A percentile compares a stretch with the other conserved stretches of the same genome.
Conservation (phyloP, 2,888 invertebrate species). For the Diachrysia chrysitis region DNA sequence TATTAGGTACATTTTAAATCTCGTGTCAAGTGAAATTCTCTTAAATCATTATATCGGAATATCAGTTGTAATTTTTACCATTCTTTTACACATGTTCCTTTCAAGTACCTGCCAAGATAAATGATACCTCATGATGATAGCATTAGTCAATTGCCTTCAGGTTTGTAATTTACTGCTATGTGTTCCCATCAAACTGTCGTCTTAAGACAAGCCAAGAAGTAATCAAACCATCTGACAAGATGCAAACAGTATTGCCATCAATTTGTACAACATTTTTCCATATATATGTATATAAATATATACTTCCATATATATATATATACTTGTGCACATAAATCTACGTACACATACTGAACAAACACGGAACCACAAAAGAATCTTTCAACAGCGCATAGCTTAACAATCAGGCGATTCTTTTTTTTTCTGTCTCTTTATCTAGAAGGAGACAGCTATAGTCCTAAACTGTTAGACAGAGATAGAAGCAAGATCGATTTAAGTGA, state of each 20-base stretch:
- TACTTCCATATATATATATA: background rate
- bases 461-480: conserved; percentile 65
- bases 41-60: too few species aligned
- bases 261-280: background rate
- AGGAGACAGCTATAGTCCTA: conserved; percentile 59
- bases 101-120: conserved; percentile 1
- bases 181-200: background rate
- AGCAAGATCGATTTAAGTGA: conserved; percentile 78
- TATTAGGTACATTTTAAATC: too few species aligned
- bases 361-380: conserved; percentile 51
- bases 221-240: background rate
- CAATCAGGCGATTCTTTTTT: conserved; percentile 58
- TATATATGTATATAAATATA: too few species aligned
- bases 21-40: background rate
- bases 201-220: background rate
- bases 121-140: background rate
- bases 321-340: conserved; percentile 37
- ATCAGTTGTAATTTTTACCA: too few species aligned
- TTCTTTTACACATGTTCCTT: background rate
- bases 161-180: background rate
- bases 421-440: conserved; percentile 70
- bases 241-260: background rate
- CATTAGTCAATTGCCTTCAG: conserved; percentile 1
- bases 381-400: conserved; percentile 46
- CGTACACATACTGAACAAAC: conserved; percentile 47